A percentile compares a stretch with the other conserved stretches of the same genome.
phyloP scores from a whole-genome alignment of 2,113 vertebrate genomes.

The Cyphomyrus discorhynchus region DNA sequence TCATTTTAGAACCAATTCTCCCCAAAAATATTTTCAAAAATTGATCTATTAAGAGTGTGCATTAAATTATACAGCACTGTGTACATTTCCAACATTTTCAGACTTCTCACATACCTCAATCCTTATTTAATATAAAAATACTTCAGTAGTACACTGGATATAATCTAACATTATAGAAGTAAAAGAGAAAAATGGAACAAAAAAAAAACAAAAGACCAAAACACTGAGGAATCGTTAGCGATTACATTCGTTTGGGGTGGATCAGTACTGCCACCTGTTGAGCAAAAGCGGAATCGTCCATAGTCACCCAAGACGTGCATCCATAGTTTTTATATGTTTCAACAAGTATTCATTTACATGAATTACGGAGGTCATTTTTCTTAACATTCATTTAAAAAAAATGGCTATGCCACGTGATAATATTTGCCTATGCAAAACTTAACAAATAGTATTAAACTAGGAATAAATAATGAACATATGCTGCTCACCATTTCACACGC shows the following conservation, averaged over 20 bases:
- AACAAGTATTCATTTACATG: neutral
- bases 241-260: neutral
- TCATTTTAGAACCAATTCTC: neutral
- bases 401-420: neutral
- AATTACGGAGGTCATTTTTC: neutral
- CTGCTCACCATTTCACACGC: neutral
- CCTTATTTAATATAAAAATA: neutral
- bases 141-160: neutral
- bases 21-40: neutral
- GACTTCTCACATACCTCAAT: neutral
- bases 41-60: neutral
- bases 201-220: too few species aligned
- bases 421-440: neutral
- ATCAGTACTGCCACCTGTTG: conserved; percentile 3
- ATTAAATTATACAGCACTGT: neutral
- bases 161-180: neutral
- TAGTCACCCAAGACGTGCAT: neutral
- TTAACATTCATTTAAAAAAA: neutral
- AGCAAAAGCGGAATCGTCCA: neutral
- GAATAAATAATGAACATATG: neutral
- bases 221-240: neutral
- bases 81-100: neutral
- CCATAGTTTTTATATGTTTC: neutral
- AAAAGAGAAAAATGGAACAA: neutral
- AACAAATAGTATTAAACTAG: neutral